Conservation (phyloP, 2,797 vertebrate species). For the Furcifer pardalis region DNA sequence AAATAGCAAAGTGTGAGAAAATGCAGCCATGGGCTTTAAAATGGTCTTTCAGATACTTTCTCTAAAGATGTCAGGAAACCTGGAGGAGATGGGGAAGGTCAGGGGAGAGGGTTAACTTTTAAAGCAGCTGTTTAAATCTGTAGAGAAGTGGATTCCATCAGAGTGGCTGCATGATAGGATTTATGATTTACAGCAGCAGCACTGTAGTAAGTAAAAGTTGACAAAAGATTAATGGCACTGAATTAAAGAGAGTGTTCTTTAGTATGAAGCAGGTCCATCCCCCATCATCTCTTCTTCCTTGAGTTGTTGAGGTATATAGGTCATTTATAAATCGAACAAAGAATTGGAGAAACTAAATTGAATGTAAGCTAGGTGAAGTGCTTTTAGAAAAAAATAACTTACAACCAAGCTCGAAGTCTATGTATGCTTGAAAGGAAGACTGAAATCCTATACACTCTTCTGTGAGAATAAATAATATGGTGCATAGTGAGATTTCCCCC, state of each 20-base stretch:
- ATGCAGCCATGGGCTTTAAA: slow-evolving; percentile 57
- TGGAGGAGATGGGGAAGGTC: background rate
- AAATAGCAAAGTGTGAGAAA: slow-evolving; percentile 66
- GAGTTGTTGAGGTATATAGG: slow-evolving; percentile 11
- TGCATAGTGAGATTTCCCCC: background rate
- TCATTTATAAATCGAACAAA: background rate
- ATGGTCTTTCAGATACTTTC: slow-evolving; percentile 41
- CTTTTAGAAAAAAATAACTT: background rate
- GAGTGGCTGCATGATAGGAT: slow-evolving; percentile 32
- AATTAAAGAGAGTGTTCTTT: slow-evolving; percentile 35
- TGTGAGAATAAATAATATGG: no score
- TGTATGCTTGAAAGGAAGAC: background rate
- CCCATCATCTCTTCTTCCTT: background rate
- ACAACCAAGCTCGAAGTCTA: background rate
- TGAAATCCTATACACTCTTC: background rate
- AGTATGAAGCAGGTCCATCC: slow-evolving; percentile 16
- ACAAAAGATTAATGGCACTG: slow-evolving; percentile 47
- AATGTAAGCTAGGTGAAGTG: background rate
- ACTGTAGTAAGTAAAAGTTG: slow-evolving; percentile 15
- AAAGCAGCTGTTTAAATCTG: slow-evolving; percentile 54
- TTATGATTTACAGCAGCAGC: slow-evolving; percentile 52
- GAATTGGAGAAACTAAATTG: slow-evolving; percentile 25
- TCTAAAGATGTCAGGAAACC: slow-evolving; percentile 34
- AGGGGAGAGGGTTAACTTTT: slow-evolving; percentile 43
- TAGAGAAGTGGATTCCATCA: slow-evolving; percentile 38